A percentile compares a stretch with the other conserved stretches of the same genome.
Evolutionary conservation across 2,888 invertebrate species (phyloP).

Genomic region (Sepioteuthis lessoniana): DNA sequence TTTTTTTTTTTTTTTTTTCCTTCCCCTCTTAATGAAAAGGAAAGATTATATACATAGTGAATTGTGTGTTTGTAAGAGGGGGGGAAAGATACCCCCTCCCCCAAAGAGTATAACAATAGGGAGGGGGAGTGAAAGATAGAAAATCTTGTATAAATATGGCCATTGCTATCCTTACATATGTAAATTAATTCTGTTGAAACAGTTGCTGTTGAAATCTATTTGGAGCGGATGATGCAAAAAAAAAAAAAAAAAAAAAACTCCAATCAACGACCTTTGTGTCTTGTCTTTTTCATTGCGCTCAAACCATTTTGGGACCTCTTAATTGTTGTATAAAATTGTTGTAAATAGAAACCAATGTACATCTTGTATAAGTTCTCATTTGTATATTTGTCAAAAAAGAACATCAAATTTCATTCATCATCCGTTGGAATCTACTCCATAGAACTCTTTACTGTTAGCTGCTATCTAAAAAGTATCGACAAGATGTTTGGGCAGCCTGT

Average conservation of each 20-base stretch:
- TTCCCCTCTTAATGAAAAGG: background rate
- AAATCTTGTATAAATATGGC: conserved; percentile 11
- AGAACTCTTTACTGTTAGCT: background rate
- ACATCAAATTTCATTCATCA: conserved; percentile 24
- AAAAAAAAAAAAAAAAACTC: background rate
- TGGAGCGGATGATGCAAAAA: background rate
- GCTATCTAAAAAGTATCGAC: conserved; percentile 19
- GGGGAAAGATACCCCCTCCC: no score
- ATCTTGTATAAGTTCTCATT: conserved; percentile 36
- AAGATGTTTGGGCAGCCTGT: background rate
- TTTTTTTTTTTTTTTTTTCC: background rate
- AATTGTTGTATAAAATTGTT: conserved; percentile 46
- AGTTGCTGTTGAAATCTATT: conserved; percentile 36
- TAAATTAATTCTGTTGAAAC: conserved; percentile 38
- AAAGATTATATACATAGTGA: no score
- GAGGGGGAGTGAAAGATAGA: background rate
- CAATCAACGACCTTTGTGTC: conserved; percentile 13
- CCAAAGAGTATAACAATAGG: no score
- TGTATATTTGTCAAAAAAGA: conserved; percentile 46
- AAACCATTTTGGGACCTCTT: conserved; percentile 44
- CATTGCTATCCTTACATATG: background rate
- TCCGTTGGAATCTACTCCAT: conserved; percentile 33
- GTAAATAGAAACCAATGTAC: conserved; percentile 48
- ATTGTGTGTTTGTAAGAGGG: no score
- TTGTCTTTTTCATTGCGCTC: conserved; percentile 35